Evolutionary conservation across 2,113 vertebrate species (phyloP), one percentile per base, ranked within the genome.

Genomic region (Rhineura floridana): DNA sequence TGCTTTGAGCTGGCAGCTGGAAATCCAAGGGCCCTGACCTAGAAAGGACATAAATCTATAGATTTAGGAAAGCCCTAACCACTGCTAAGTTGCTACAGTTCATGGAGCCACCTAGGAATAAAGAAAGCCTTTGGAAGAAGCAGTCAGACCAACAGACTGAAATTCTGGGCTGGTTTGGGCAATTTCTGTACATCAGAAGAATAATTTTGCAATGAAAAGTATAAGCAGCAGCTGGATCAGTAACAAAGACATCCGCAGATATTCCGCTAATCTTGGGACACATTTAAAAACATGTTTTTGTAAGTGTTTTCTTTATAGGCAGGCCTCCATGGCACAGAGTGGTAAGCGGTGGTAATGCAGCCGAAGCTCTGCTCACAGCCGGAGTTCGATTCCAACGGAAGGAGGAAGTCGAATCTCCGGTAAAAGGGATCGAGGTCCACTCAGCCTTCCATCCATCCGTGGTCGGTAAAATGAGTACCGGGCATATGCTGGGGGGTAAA

Each of bases 231-330:
- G 5, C 7, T 80, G 25, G 13, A 44, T 0, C 0, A 3, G 23
- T 79, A 87, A 83, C 6, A 46, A 88, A 91, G 86, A 39, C 0
- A 0, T 15, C 25, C 82, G 80, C 52, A 87, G 12, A 85, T 36
- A 75, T 15, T 77, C 44, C 30, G 50, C 76, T 80, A 8, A 19
- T 33, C 9, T 72, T 79, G 42, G 87, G 93, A 88, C 46, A 88
- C 36, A 1, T 81, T 0, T 2, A 63, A 90, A 89, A 15, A 91
- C 85, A 11, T 81, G 17, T 39, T 84, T 42, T 86, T 82, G 23
- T 65, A 94, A 93, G 88, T 1, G 3, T 55, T 59, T 59, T 85
- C 52, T 80, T 48, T 87, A 91, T 65, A 89, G 55, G 77, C 21
- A n/a, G n/a, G n/a, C n/a, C n/a, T n/a, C n/a, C n/a, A n/a, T n/a